These are phyloP conservation scores for Ophioderma brevispina DNA, from an alignment of 35 echinoderm and acorn worm genomes.

Conservation along the genomic window DNA sequence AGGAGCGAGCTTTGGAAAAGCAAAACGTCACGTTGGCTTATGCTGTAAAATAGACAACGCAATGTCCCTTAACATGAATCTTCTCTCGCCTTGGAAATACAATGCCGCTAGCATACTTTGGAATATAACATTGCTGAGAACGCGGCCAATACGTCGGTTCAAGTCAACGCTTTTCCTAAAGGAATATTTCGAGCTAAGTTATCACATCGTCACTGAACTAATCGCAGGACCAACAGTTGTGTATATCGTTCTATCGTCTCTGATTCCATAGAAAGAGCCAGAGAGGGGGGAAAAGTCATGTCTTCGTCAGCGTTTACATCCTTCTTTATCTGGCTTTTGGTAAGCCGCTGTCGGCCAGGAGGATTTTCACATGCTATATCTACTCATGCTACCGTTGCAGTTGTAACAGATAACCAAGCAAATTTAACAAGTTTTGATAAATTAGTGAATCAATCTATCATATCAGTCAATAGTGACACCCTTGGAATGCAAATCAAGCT, in stretches of 20 bases:
- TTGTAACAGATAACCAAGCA: not conserved
- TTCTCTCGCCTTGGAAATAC: not conserved
- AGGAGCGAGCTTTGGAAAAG: not conserved
- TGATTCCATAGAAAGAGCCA: not conserved
- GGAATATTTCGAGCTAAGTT: not conserved
- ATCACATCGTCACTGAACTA: not conserved
- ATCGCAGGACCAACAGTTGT: not conserved
- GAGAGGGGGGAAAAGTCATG: not conserved
- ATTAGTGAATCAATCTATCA: not conserved
- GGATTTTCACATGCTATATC: not conserved
- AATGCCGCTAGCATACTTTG: not conserved
- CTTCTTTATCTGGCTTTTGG: not conserved
- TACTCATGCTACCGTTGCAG: not conserved
- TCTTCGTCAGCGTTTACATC: not conserved
- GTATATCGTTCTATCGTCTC: not conserved
- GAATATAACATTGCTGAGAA: not conserved
- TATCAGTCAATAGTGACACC: not conserved
- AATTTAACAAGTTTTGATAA: not conserved
- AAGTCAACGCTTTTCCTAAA: not conserved
- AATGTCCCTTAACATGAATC: not conserved
- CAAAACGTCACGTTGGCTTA: not conserved
- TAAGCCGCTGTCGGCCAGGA: not conserved
- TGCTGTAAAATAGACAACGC: not conserved
- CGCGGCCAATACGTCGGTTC: not conserved
- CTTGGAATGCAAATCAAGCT: conserved; percentile 3